Evolutionary conservation across 1,140 invertebrate genomes (phyloP), one percentile per base, ranked within the genome.

Genomic region (Drosophila pectinifera): DNA sequence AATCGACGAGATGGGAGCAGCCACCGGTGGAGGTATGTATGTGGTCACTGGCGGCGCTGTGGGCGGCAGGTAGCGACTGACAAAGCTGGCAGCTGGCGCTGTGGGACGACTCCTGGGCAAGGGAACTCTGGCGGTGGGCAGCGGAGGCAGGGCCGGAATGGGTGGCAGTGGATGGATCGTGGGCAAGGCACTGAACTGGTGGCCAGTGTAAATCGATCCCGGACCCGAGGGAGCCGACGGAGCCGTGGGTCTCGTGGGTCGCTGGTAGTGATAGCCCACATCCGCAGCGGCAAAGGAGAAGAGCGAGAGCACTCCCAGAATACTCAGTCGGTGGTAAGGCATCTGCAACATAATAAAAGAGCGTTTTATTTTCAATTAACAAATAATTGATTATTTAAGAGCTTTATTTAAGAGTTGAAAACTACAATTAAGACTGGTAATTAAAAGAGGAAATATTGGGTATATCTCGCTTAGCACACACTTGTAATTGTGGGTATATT

Each of bases 111-210:
- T 79, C 14, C 78, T 38, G 1, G 78, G 78, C 11, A 79, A 11
- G 3, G 84, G 81, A 7, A 61, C 46, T 5, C 61, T 53, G 1
- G 72, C 75, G 0, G 84, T 86, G 36, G 90, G 90, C 26, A 91
- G 59, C 5, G 83, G 49, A 2, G 90, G 90, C 18, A 91, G 55
- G 2, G 80, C 51, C 7, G 90, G 90, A 7, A 91, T 74, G 1
- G 90, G 80, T 2, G 90, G 90, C 64, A 91, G 51, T 1, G 90
- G 90, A 43, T 74, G 76, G n/a, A 80, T 58, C 0, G 90, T 91
- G 42, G 90, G 80, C 51, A 91, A 20, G 0, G 83, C 73, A n/a
- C 65, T 65, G 36, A 90, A 91, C 36, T 80, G 76, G 38, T 90
- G 90, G 0, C 90, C 85, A 2, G 64, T 49, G 10, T 72, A 81